Evolutionary conservation across 2,113 vertebrate species (phyloP).

Genomic region (Gallinago jamesoni): DNA sequence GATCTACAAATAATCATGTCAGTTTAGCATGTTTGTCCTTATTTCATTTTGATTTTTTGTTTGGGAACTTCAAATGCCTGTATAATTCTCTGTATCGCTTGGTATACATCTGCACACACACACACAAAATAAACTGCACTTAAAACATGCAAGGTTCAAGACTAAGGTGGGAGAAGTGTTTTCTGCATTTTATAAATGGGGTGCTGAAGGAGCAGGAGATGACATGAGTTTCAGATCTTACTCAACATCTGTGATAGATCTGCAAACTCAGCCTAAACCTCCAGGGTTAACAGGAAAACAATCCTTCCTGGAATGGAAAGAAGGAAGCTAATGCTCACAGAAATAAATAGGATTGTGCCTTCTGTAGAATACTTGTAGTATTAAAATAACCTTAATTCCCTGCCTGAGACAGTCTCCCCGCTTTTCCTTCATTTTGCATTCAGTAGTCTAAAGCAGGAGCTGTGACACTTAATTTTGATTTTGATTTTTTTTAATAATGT

Average conservation of each 20-base stretch:
- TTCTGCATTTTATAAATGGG: not conserved
- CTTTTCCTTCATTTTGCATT: constrained; percentile 24
- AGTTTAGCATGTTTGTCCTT: not conserved
- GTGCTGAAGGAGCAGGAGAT: not conserved
- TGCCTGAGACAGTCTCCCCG: not conserved
- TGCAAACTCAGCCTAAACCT: not conserved
- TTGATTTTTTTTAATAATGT: not conserved
- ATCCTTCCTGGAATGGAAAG: not conserved
- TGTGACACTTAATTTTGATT: not conserved
- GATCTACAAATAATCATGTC: not conserved
- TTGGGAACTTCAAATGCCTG: not conserved
- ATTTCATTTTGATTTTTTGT: not conserved
- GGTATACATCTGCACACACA: not conserved
- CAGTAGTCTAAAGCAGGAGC: not conserved
- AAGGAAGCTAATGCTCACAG: not conserved
- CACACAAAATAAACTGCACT: not conserved
- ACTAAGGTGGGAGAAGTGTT: not conserved
- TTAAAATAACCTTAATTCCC: constrained; percentile 7
- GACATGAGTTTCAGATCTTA: not conserved
- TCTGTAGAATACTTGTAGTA: not conserved
- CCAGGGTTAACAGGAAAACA: not conserved
- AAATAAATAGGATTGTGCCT: not conserved
- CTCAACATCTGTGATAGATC: not conserved
- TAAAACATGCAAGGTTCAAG: not conserved
- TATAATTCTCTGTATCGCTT: not conserved